These are phyloP conservation scores for Nemotelus nigrinus DNA, from an alignment of 2,888 invertebrate species.

Conservation along the genomic window DNA sequence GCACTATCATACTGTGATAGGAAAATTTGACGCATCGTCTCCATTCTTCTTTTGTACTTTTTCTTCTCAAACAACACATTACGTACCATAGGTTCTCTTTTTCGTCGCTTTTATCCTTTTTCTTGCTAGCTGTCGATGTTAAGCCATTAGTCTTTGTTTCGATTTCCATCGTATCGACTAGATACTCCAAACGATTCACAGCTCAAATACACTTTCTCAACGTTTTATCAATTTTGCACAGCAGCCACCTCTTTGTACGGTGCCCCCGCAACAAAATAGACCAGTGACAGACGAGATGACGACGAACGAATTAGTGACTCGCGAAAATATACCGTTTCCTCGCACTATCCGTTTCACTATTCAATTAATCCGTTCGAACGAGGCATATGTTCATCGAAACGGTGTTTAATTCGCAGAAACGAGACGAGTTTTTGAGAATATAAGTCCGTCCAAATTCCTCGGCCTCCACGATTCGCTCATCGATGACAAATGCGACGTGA, in stretches of 20 bases:
- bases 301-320: slow-evolving; percentile 20
- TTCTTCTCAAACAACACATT: not conserved
- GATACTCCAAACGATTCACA: not conserved
- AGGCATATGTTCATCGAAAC: slow-evolving; percentile 29
- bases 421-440: slow-evolving; percentile 27
- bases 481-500: slow-evolving; percentile 50
- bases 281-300: slow-evolving; percentile 39
- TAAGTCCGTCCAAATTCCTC: slow-evolving; percentile 19
- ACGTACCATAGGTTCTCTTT: slow-evolving; percentile 51
- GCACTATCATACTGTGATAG: not conserved
- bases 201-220: slow-evolving; percentile 22
- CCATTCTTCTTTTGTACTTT: not conserved
- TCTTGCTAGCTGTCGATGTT: slow-evolving; percentile 46
- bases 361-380: slow-evolving; percentile 11
- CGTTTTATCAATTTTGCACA: slow-evolving; percentile 1
- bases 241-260: slow-evolving; percentile 41
- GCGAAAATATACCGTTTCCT: slow-evolving; percentile 10
- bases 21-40: slow-evolving; percentile 13
- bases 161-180: slow-evolving; percentile 44
- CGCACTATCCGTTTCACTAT: not conserved
- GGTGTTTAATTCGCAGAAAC: slow-evolving; percentile 21
- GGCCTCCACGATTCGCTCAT: slow-evolving; percentile 48
- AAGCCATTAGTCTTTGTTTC: slow-evolving; percentile 46
- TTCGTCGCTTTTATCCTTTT: slow-evolving; percentile 46
- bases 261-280: slow-evolving; percentile 32